Percentiles rank a stretch among this genome's conserved stretches.
Conservation (phyloP, 2,888 invertebrate genomes). For the Copidosoma aretas region DNA sequence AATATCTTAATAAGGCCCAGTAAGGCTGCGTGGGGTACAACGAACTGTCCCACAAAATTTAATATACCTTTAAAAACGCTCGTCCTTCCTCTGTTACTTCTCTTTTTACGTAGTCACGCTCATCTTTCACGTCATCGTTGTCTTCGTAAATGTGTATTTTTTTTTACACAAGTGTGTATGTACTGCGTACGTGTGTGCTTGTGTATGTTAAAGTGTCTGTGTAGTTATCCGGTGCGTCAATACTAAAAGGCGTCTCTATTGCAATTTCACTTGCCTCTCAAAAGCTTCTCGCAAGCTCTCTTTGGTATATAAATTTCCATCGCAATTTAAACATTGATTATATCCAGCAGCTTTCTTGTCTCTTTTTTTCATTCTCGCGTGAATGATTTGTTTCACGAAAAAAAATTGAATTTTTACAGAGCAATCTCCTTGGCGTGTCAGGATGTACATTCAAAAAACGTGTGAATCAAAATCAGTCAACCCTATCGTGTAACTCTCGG, state of each 20-base stretch:
- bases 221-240: not conserved
- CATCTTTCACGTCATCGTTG: no score
- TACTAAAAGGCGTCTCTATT: no score
- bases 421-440: constrained; percentile 38
- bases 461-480: constrained; percentile 44
- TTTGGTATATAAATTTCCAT: constrained; percentile 22
- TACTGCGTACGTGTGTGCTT: not conserved
- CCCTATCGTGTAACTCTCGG: constrained; percentile 45
- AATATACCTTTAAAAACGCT: constrained; percentile 52
- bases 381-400: constrained; percentile 26
- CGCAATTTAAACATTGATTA: constrained; percentile 4
- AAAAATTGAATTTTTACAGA: constrained; percentile 41
- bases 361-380: constrained; percentile 4
- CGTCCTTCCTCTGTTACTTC: constrained; percentile 28
- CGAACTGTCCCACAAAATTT: constrained; percentile 57
- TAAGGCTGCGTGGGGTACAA: constrained; percentile 62
- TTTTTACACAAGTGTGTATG: not conserved
- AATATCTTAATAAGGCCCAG: constrained; percentile 63
- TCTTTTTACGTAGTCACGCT: not conserved
- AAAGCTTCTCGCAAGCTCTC: constrained; percentile 15
- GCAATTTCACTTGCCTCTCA: no score
- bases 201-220: not conserved
- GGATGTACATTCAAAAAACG: constrained; percentile 27
- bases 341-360: not conserved
- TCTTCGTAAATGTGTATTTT: no score